Base-by-base conservation (phyloP, 2,113 vertebrate genomes). In the Drymodes brunneopygia region DNA sequence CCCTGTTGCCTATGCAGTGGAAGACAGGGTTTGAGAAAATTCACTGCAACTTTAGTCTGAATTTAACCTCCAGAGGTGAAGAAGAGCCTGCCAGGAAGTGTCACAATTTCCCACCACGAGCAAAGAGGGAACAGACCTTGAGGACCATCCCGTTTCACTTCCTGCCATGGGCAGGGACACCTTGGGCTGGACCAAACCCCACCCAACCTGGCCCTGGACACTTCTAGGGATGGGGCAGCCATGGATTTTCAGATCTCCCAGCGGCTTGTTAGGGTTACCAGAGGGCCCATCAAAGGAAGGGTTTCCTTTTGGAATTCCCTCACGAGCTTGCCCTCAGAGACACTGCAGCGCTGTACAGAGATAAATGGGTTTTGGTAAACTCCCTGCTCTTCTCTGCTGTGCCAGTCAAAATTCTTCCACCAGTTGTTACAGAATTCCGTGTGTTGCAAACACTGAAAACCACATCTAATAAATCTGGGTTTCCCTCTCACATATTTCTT, bases 341-440 rank as follows among this genome's bases (percentile, higher is more conserved):
- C 13, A 5, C 27, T 23, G 24, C 3, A 13, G 19, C 28, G 20
- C 8, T 78, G 36, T 10, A 18, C 17, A 57, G 31, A 83, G 17
- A 33, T 6, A 0, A 3, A 56, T 42, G 20, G 0, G 5, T 51
- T 72, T 53, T 25, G 11, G 42, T 33, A 24, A 83, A 56, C 2
- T 27, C 21, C 23, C 10, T 51, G 8, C 23, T 28, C 18, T 7
- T 48, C 35, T 72, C 40, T 25, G 36, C 48, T 48, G 18, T 38
- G 17, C 14, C 73, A 18, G 25, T 33, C 72, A 33, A 45, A 73
- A 38, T 4, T 5, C 2, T 86, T 35, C n/a, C 64, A 72, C 5
- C 10, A 11, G 25, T 35, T 47, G 29, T 42, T 29, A 54, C 3
- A 36, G 22, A 36, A 3, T 38, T 6, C 36, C 4, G 5, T 2